Evolutionary conservation across 2,113 vertebrate species (phyloP).

Genomic region (Sphyrna mokarran): DNA sequence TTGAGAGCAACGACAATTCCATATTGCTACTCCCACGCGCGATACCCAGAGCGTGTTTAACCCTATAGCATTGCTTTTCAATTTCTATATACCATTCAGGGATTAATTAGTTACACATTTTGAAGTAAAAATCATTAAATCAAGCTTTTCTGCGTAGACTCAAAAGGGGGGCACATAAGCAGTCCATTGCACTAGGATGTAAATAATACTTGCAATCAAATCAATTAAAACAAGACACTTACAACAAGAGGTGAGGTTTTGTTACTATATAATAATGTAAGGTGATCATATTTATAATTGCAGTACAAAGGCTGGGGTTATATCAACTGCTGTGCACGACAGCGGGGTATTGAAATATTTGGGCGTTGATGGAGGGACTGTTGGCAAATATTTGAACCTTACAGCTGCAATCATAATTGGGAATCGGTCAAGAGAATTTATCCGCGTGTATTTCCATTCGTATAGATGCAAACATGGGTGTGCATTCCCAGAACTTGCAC

Average conservation of each 20-base stretch:
- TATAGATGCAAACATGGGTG: neutral
- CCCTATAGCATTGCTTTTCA: neutral
- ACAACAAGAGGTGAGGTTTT: neutral
- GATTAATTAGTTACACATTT: neutral
- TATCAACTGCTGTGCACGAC: neutral
- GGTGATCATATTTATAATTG: neutral
- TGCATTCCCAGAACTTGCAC: neutral
- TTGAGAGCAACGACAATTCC: neutral
- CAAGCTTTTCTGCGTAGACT: neutral
- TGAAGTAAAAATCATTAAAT: neutral
- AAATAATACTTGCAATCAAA: neutral
- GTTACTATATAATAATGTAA: neutral
- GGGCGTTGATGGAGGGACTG: neutral
- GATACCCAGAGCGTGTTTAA: neutral
- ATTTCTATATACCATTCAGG: neutral
- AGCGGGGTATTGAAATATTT: neutral
- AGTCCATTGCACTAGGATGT: neutral
- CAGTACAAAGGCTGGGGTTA: neutral
- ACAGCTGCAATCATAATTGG: neutral
- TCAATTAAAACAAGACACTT: neutral
- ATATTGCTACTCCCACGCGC: neutral
- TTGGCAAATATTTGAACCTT: neutral
- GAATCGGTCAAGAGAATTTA: neutral
- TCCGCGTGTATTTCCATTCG: neutral
- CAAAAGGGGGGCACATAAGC: neutral